Percentiles rank a stretch among this genome's conserved stretches.
Evolutionary conservation across 2,888 invertebrate species (phyloP).

Genomic region (Coremacera marginata): DNA sequence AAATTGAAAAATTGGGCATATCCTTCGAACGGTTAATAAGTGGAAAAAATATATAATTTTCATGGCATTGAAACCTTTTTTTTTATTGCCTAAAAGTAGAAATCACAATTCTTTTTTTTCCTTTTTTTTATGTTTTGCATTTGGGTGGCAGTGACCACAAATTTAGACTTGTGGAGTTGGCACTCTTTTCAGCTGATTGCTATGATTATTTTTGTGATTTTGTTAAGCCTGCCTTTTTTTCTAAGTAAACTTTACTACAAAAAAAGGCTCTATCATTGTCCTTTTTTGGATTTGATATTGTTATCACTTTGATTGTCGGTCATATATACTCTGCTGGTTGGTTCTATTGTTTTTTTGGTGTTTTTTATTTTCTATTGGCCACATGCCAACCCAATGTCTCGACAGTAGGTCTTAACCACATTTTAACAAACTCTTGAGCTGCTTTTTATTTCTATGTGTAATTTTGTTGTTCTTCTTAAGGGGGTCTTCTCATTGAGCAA

Average conservation of each 20-base stretch:
- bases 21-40: too few species aligned
- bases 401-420: background rate
- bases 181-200: background rate
- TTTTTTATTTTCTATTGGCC: background rate
- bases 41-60: too few species aligned
- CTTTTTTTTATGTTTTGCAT: too few species aligned
- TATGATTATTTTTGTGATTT: background rate
- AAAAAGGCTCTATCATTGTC: background rate
- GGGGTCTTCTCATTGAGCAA: too few species aligned
- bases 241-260: background rate
- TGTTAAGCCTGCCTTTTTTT: background rate
- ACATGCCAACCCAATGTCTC: background rate
- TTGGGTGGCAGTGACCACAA: too few species aligned
- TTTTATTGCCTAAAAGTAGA: too few species aligned
- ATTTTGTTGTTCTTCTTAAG: background rate
- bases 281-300: background rate
- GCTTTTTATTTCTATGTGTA: background rate
- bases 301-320: slow-evolving; percentile 11
- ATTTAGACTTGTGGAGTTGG: too few species aligned
- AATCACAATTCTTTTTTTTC: too few species aligned
- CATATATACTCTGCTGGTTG: background rate
- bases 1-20: too few species aligned
- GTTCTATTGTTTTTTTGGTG: background rate
- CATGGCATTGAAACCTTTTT: too few species aligned
- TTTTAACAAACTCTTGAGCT: slow-evolving; percentile 11